Percentiles rank a stretch among this genome's conserved stretches.
Conservation (phyloP, 2,797 vertebrate species). For the Hoplostethus mediterraneus region DNA sequence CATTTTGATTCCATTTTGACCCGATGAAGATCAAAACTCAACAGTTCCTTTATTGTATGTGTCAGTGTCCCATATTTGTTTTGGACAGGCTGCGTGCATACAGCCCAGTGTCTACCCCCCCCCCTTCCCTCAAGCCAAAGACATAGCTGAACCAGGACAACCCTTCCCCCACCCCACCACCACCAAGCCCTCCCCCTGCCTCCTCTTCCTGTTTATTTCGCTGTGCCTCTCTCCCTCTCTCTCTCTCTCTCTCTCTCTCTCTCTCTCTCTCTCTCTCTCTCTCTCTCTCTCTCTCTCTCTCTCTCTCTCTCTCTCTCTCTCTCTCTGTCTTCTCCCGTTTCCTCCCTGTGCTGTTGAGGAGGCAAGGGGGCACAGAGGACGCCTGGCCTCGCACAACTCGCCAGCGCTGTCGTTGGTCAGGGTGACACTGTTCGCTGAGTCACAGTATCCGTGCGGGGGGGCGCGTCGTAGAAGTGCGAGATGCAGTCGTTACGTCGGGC, state of each 20-base stretch:
- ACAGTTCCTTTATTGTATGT: constrained; percentile 58
- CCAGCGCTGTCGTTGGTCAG: constrained; percentile 57
- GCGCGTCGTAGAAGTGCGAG: neutral
- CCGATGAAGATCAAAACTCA: constrained; percentile 35
- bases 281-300: too few species aligned
- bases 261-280: constrained; percentile 7
- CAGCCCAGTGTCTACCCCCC: constrained; percentile 33
- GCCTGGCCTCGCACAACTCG: constrained; percentile 52
- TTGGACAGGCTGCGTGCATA: constrained; percentile 65
- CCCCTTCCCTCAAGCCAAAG: constrained; percentile 49
- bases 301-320: neutral
- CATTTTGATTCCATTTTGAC: constrained; percentile 26
- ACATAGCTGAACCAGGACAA: constrained; percentile 64
- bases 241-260: too few species aligned
- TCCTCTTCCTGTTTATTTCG: constrained; percentile 82
- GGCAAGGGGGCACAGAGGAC: constrained; percentile 58
- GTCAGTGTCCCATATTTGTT: constrained; percentile 63
- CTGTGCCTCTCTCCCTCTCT: too few species aligned
- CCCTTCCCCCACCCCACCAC: constrained; percentile 67
- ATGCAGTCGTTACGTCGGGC: neutral
- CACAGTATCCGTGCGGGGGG: constrained; percentile 12
- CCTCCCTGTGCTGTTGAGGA: constrained; percentile 41
- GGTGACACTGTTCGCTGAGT: constrained; percentile 56
- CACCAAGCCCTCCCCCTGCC: constrained; percentile 61
- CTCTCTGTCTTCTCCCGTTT: constrained; percentile 55